Base-by-base conservation (phyloP, 2,888 invertebrate genomes). In the Alsophila aescularia region DNA sequence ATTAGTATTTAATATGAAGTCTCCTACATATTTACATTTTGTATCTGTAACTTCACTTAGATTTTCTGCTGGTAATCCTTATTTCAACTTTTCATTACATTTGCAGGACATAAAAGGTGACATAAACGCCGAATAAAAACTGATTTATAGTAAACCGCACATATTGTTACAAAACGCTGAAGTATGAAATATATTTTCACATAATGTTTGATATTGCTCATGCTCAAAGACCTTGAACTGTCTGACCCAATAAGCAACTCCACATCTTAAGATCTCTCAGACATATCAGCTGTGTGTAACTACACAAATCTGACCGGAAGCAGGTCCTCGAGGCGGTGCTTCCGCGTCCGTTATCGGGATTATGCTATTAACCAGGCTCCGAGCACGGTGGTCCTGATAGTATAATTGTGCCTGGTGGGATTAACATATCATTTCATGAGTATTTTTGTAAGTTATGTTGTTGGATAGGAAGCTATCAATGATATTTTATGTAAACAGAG, bases 331-430 rank as follows among this genome's bases (percentile, higher is more conserved):
- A 65, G 69, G 65, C 72, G 67, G 70, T 62, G 75, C 82, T 82
- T 84, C 85, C 83, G 76, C 67, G 67, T 67, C 66, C 66, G 75
- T 77, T 81, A 83, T 87, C 81, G 68, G 84, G 87, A 82, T 85
- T 85, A 86, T 81, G 83, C 71, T 82, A 85, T 81, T 84, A 87
- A 82, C 73, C 87, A 88, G 88, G 52, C 61, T 21, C 47, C 34
- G 7, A 35, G 40, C 52, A 63, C 56, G 85, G 87, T 86, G 87
- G 88, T 87, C 86, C 68, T 72, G 71, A 77, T 72, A 69, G 58
- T 59, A 49, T 44, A 34, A 47, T 45, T 47, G 29, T 13, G 32
- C 13, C 31, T 32, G 42, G 52, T 61, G 49, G 67, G 73, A 70
- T 79, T 74, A 73, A 72, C 70, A 66, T 66, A 68, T 65, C 63